Evolutionary conservation across 92 coral and sea anemone species (phyloP).

Genomic region (Porites cylindrica): DNA sequence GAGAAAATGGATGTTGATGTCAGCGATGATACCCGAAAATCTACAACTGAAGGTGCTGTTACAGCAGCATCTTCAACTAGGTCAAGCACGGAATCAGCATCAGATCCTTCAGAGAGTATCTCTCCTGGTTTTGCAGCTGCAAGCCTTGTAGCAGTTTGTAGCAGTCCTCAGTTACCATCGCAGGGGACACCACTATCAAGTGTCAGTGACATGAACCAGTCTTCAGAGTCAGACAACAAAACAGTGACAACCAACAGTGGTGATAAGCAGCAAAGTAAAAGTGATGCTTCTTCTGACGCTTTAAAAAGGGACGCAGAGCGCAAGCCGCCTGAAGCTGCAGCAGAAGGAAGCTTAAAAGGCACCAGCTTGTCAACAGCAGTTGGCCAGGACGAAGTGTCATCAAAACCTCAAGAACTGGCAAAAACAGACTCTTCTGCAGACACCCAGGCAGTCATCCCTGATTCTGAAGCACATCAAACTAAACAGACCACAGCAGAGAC

Average conservation of each 20-base stretch:
- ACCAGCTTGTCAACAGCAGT: background rate
- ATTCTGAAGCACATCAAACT: background rate
- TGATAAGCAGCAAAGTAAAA: background rate
- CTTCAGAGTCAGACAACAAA: constrained; percentile 4
- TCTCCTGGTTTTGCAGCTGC: constrained; percentile 80
- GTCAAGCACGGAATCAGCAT: constrained; percentile 43
- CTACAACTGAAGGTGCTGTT: background rate
- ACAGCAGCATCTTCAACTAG: constrained; percentile 35
- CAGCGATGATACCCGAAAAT: background rate
- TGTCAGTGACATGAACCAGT: constrained; percentile 1
- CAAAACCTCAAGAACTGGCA: background rate
- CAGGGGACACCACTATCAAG: constrained; percentile 39
- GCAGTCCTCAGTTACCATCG: constrained; percentile 55
- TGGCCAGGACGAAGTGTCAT: background rate
- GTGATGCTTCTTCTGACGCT: background rate
- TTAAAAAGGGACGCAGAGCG: background rate
- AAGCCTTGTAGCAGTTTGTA: constrained; percentile 81
- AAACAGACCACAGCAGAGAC: background rate
- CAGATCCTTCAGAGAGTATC: constrained; percentile 49
- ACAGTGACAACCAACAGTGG: background rate
- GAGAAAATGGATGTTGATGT: constrained; percentile 56
- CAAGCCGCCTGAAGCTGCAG: background rate
- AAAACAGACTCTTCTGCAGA: background rate
- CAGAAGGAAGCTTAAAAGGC: background rate
- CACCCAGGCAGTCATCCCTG: background rate